Conservation (phyloP, 1,140 invertebrate genomes). For the Steinernema khuongi region DNA sequence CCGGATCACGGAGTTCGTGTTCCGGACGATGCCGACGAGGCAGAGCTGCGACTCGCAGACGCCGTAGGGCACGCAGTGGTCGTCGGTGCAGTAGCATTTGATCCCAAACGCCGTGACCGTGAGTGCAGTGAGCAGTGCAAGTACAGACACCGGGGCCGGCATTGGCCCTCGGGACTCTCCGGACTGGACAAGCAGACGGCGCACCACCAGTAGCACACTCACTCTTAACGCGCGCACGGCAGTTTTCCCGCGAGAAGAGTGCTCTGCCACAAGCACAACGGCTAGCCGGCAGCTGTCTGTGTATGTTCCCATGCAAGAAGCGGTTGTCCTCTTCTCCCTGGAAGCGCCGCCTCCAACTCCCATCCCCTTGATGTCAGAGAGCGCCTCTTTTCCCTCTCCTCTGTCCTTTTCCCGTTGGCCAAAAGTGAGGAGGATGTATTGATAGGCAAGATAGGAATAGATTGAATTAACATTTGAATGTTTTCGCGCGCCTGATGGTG, state of each 20-base stretch:
- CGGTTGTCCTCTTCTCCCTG: neutral
- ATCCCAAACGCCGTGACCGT: constrained; percentile 9
- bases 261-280: constrained; percentile 16
- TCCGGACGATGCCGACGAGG: constrained; percentile 35
- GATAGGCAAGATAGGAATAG: constrained; percentile 16
- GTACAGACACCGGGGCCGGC: constrained; percentile 8
- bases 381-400: neutral
- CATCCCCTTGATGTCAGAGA: constrained; percentile 16
- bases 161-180: constrained; percentile 12
- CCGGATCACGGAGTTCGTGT: constrained; percentile 39
- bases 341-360: constrained; percentile 11
- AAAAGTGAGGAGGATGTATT: constrained; percentile 2
- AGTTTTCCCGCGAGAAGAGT: constrained; percentile 16
- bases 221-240: constrained; percentile 10
- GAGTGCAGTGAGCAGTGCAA: constrained; percentile 4
- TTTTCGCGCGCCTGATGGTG: constrained; percentile 9
- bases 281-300: constrained; percentile 14
- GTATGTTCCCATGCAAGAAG: constrained; percentile 16
- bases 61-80: constrained; percentile 38
- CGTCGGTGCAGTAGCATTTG: constrained; percentile 38
- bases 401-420: constrained; percentile 5
- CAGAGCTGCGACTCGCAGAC: constrained; percentile 31
- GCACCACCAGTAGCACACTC: constrained; percentile 13
- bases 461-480: constrained; percentile 17
- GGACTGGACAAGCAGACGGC: constrained; percentile 11